phyloP scores from a whole-genome alignment of 64 coral and sea anemone species.

The Montipora cactus region DNA sequence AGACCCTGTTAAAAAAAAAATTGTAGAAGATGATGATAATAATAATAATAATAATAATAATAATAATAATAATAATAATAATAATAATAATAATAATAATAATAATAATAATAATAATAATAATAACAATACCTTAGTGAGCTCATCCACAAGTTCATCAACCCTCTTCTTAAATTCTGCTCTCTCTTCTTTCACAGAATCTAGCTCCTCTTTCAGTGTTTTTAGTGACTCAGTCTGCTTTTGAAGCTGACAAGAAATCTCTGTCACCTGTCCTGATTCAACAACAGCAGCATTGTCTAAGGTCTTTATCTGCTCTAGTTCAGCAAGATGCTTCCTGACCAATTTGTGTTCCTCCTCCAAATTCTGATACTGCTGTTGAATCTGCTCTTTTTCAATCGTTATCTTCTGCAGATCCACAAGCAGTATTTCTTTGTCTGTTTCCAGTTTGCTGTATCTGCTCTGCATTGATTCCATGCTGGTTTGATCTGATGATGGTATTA shows the following conservation, averaged over 20 bases:
- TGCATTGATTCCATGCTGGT: neutral
- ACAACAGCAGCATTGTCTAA: neutral
- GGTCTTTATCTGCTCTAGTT: neutral
- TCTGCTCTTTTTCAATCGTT: conserved; percentile 28
- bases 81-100: too few relatives aligned
- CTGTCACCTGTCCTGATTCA: neutral
- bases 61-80: neutral
- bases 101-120: neutral
- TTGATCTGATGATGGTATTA: neutral
- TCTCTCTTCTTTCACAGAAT: neutral
- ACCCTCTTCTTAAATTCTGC: neutral
- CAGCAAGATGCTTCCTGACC: conserved; percentile 6
- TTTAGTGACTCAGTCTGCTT: neutral
- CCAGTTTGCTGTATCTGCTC: conserved; percentile 1
- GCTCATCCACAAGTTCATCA: neutral
- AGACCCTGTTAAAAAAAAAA: too few relatives aligned
- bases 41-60: too few relatives aligned
- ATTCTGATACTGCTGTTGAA: neutral
- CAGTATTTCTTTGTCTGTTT: conserved; percentile 51
- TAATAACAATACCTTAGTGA: neutral
- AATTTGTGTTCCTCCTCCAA: conserved; percentile 8
- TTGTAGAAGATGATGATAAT: too few relatives aligned
- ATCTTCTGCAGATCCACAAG: conserved; percentile 16
- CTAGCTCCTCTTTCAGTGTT: conserved; percentile 1
- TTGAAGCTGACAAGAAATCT: neutral